A percentile compares a stretch with the other conserved stretches of the same genome.
Conservation (phyloP, 2,888 invertebrate genomes). For the Clitarchus hookeri region DNA sequence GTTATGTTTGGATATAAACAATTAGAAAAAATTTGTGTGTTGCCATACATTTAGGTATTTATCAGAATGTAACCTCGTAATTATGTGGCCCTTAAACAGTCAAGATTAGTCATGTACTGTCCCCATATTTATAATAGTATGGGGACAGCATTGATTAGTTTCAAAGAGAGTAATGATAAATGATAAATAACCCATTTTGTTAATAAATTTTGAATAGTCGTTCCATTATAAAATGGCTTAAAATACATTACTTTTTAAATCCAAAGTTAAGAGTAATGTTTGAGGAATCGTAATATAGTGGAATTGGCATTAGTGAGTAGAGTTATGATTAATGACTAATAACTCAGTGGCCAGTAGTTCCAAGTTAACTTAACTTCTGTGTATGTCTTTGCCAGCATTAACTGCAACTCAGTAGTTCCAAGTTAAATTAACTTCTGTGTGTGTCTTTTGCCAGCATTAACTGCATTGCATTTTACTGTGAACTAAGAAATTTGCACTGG, state of each 20-base stretch:
- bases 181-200: neutral
- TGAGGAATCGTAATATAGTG: neutral
- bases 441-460: neutral
- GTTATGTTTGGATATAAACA: neutral
- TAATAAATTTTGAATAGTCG: neutral
- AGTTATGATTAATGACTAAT: neutral
- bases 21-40: neutral
- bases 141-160: neutral
- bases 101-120: neutral
- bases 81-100: neutral
- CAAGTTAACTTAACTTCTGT: neutral
- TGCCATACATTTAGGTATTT: too few relatives aligned
- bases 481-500: neutral
- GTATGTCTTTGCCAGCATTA: neutral
- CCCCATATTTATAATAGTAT: neutral
- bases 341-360: neutral
- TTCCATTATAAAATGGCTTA: neutral
- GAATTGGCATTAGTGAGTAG: neutral
- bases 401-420: neutral
- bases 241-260: neutral
- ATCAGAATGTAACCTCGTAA: neutral
- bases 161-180: neutral
- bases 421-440: neutral
- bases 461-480: neutral
- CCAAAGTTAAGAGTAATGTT: neutral